These are phyloP conservation scores for Enteromius viviparus DNA, from an alignment of 2,797 vertebrate genomes.

Conservation along the genomic window DNA sequence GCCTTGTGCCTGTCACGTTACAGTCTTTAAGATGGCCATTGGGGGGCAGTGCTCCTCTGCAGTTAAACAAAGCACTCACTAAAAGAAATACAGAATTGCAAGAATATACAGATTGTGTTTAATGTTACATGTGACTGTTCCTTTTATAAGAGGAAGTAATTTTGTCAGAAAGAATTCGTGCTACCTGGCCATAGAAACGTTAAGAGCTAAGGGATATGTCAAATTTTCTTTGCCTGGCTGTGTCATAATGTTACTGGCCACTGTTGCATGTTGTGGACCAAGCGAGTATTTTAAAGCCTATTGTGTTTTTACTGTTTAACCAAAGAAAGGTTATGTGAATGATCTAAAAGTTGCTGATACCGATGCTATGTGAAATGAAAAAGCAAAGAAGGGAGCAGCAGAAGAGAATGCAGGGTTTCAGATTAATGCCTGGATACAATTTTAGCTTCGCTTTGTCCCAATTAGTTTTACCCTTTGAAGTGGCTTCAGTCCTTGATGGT, in stretches of 20 bases:
- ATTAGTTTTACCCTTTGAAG: constrained; percentile 27
- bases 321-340: not conserved
- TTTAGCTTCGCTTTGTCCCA: constrained; percentile 18
- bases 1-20: not conserved
- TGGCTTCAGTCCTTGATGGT: constrained; percentile 19
- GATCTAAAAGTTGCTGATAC: not conserved
- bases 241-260: not conserved
- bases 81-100: not conserved
- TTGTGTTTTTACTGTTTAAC: not conserved
- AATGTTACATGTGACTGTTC: constrained; percentile 11
- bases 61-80: not conserved
- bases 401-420: constrained; percentile 8
- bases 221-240: not conserved
- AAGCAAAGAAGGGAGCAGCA: not conserved
- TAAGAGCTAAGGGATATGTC: constrained; percentile 8
- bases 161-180: constrained; percentile 14
- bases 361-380: not conserved
- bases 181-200: not conserved
- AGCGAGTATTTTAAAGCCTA: not conserved
- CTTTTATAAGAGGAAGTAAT: not conserved
- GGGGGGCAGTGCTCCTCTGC: constrained; percentile 45
- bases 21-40: constrained; percentile 5
- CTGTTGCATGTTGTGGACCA: not conserved
- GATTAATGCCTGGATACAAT: not conserved
- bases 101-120: not conserved